Evolutionary conservation across 2,888 invertebrate genomes (phyloP), one percentile per base, ranked within the genome.

Genomic region (Diarsia rubi): DNA sequence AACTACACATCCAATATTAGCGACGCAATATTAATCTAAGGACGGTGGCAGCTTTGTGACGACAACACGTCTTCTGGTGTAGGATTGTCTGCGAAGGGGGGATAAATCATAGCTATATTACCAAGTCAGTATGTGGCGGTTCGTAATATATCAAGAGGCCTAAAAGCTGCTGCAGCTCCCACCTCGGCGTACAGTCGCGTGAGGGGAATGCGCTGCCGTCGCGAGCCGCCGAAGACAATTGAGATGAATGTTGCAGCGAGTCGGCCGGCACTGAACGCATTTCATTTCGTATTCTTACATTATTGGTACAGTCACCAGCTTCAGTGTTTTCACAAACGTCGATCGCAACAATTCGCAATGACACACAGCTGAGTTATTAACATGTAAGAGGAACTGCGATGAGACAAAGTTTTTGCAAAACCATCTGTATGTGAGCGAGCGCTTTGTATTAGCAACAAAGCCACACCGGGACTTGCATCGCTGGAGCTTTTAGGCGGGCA

Each of bases 401-500:
- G 88, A 90, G 91, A 92, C 91, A 93, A 93, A 93, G 92, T 94
- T 94, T 93, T 93, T 93, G 90, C 90, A 92, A 90, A 93, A 90
- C 92, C 90, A 89, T 91, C 89, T 89, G 92, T 90, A 90, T 93
- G 91, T 92, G 92, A 93, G 90, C 91, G 90, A 92, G 89, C 88
- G 93, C 94, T 95, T 95, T 95, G 95, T 94, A 92, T 93, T 91
- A 93, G 91, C 90, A 94, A 95, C 95, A 95, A 95, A 95, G 94
- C 92, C 90, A 85, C 85, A 88, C 90, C 85, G 91, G 88, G 91
- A 91, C 93, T 93, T 92, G 90, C 91, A 90, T 91, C 90, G 91
- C 90, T 89, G 90, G 90, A 90, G 96, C 95, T 96, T 96, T 96
- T 95, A 95, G 95, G 94, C 94, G 91, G 91, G 93, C 92, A 93